Base-by-base conservation (phyloP, 2,797 vertebrate species). In the Silurus aristotelis region DNA sequence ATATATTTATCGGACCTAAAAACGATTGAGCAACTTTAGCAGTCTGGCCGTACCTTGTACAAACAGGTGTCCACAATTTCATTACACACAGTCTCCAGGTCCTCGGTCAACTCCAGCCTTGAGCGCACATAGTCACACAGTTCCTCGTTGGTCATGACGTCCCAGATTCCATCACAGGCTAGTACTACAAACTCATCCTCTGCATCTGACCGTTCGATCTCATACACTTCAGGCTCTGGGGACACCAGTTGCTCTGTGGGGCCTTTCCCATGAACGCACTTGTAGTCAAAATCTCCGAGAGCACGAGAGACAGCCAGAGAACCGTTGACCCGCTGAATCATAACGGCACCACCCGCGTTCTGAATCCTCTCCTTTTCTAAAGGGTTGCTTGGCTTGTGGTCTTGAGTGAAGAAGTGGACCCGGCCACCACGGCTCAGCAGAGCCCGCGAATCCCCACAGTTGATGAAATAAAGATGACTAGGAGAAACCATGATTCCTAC, bases 41-140 rank as follows among this genome's bases (percentile, higher is more conserved):
- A 22, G 20, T 19, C 38, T 83, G 83, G 84, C 85, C 90, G 91
- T 97, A 99, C 98, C 98, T 99, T 99, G 95, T 99, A 99, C 93
- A 99, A 97, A 95, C 98, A 99, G 93, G 98, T 99, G 95, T 99
- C 98, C 89, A 99, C 97, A 91, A 99, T 97, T 96, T 99, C 97
- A 95, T 99, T 99, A 96, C 98, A 99, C 95, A 99, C 98, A 96
- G 96, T 97, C 95, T 99, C 98, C 92, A 99, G 97, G 93, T 99
- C 98, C 91, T 99, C 97, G 46, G 97, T 98, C 93, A 99, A 97
- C 95, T 99, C 97, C 92, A 99, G 96, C 92, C 98, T 96, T 93
- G 98, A 99, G 94, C 97, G 96, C 93, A 99, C 98, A 95, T 99
- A 99, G 93, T 99, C 97, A 95, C 97, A 99, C 87, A 99, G 96